A percentile compares a stretch with the other conserved stretches of the same genome.
Conservation (phyloP, 2,888 invertebrate species). For the Clistopyga incitator region DNA sequence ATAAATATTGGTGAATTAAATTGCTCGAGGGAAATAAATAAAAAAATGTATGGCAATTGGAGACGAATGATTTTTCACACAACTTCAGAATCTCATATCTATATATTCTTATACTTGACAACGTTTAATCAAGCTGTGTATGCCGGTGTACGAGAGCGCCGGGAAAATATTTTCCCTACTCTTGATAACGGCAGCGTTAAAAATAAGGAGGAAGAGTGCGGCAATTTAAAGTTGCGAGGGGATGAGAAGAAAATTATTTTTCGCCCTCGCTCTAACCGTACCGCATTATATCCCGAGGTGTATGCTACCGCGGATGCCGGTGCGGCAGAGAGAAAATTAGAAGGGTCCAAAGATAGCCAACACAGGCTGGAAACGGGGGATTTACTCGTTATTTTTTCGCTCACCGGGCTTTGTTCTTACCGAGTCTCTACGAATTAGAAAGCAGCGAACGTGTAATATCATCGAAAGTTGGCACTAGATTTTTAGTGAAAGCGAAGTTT, state of each 20-base stretch:
- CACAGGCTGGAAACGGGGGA: conserved; percentile 28
- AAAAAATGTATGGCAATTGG: background rate
- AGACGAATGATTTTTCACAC: background rate
- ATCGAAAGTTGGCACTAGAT: too few species aligned
- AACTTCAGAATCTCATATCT: background rate
- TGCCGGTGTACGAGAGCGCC: background rate
- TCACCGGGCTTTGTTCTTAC: conserved; percentile 30
- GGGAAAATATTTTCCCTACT: conserved; percentile 21
- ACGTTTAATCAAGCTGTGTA: conserved; percentile 25
- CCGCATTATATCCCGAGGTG: conserved; percentile 6
- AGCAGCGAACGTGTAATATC: too few species aligned
- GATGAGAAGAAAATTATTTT: conserved; percentile 33
- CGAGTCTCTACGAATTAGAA: too few species aligned
- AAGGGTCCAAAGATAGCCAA: conserved; percentile 26
- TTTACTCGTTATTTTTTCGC: conserved; percentile 45
- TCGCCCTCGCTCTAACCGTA: conserved; percentile 37
- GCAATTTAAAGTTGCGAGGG: conserved; percentile 26
- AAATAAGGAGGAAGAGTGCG: conserved; percentile 15
- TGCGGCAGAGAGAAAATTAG: conserved; percentile 47
- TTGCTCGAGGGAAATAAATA: background rate
- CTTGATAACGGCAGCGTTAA: conserved; percentile 9
- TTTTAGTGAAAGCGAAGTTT: too few species aligned
- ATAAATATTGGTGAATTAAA: conserved; percentile 41
- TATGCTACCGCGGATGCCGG: background rate
- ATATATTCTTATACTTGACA: background rate